Conservation (phyloP, 2,113 vertebrate genomes). For the Podocnemis expansa region DNA sequence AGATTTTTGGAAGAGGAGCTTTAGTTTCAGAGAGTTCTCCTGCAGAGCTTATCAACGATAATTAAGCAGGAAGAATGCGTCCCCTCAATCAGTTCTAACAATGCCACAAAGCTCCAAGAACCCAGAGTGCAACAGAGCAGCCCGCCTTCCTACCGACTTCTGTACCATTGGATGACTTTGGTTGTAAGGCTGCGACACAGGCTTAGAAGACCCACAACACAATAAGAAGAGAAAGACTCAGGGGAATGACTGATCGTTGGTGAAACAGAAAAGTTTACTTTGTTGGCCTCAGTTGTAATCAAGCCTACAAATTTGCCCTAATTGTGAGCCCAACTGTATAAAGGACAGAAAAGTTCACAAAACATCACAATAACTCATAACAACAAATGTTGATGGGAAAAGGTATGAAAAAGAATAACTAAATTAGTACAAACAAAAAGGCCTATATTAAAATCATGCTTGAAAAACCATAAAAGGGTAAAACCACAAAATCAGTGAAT, state of each 20-base stretch:
- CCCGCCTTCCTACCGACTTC: not conserved
- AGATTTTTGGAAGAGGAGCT: not conserved
- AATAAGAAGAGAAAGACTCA: not conserved
- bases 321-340: not conserved
- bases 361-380: not conserved
- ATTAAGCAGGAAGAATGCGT: not conserved
- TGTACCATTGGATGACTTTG: not conserved
- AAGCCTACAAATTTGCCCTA: not conserved
- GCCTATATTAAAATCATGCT: not conserved
- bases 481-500: not conserved
- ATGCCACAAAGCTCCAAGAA: not conserved
- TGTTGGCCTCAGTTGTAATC: not conserved
- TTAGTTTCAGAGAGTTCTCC: not conserved
- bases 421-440: not conserved
- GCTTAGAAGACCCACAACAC: not conserved
- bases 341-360: not conserved
- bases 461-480: not conserved
- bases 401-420: not conserved
- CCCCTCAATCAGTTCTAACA: not conserved
- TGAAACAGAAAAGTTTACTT: constrained; percentile 31
- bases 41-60: not conserved
- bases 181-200: not conserved
- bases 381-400: not conserved
- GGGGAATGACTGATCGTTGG: constrained; percentile 8
- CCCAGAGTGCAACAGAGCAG: not conserved